A percentile compares a stretch with the other conserved stretches of the same genome.
Conservation (phyloP, 1,140 invertebrate genomes). For the Listronotus oregonensis region DNA sequence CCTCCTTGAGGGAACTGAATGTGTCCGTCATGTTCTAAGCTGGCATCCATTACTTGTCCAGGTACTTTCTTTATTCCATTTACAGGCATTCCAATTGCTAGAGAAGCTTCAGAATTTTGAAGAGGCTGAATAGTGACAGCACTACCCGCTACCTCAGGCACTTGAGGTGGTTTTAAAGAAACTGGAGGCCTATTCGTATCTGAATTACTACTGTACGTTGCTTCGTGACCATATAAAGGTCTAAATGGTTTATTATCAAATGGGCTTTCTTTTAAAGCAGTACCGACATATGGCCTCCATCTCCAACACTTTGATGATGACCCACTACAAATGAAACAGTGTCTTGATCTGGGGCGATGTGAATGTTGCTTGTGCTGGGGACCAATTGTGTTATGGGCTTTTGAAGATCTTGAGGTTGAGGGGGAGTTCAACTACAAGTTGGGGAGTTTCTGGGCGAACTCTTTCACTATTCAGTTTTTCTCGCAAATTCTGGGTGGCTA, state of each 20-base stretch:
- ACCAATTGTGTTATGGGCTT: conserved; percentile 46
- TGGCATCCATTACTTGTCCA: conserved; percentile 54
- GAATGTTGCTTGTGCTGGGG: conserved; percentile 66
- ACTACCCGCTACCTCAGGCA: conserved; percentile 37
- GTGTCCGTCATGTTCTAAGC: conserved; percentile 45
- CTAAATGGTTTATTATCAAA: conserved; percentile 55
- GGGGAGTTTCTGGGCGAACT: conserved; percentile 26
- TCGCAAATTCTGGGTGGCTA: conserved; percentile 50
- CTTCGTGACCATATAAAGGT: conserved; percentile 45
- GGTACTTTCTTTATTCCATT: conserved; percentile 47
- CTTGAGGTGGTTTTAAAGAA: conserved; percentile 20
- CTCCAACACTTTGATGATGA: conserved; percentile 63
- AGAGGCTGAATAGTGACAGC: conserved; percentile 51
- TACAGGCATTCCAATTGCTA: conserved; percentile 52
- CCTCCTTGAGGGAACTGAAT: conserved; percentile 42
- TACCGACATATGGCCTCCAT: conserved; percentile 59
- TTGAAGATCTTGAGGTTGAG: conserved; percentile 6
- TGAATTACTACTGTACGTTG: conserved; percentile 20
- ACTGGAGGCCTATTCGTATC: conserved; percentile 25
- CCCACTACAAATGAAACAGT: conserved; percentile 68
- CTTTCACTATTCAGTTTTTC: conserved; percentile 54
- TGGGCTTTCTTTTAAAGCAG: conserved; percentile 57
- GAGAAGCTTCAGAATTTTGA: conserved; percentile 51
- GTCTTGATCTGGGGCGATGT: conserved; percentile 66
- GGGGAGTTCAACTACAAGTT: conserved; percentile 7